Percentiles rank a stretch among this genome's conserved stretches.
phyloP scores from a whole-genome alignment of 2,888 invertebrate species.

The Lydus trimaculatus region DNA sequence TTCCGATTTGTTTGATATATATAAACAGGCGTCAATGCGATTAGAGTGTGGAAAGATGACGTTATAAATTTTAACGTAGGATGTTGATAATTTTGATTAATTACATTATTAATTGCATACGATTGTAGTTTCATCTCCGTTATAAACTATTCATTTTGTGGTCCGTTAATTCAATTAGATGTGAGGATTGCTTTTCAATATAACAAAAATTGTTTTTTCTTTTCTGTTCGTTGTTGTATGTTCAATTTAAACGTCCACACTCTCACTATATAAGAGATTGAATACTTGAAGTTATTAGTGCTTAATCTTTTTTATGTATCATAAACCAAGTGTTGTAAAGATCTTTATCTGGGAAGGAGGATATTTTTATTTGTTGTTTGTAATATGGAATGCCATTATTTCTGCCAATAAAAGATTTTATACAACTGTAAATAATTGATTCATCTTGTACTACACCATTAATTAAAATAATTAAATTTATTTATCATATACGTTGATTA shows the following conservation, averaged over 20 bases:
- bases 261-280: conserved; percentile 5
- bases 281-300: conserved; percentile 15
- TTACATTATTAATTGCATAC: neutral
- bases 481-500: conserved; percentile 3
- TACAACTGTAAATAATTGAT: conserved; percentile 16
- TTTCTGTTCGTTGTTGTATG: neutral
- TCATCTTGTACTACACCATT: conserved; percentile 7
- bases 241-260: conserved; percentile 5
- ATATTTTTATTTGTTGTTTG: conserved; percentile 18
- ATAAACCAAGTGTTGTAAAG: conserved; percentile 15
- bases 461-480: conserved; percentile 12
- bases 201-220: neutral
- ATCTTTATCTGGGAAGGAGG: conserved; percentile 18
- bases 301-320: conserved; percentile 16
- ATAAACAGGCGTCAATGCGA: neutral
- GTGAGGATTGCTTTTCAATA: neutral
- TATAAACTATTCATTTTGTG: neutral
- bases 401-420: conserved; percentile 15
- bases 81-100: conserved; percentile 3
- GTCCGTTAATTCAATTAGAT: conserved; percentile 8
- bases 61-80: neutral
- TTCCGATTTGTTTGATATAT: neutral
- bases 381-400: conserved; percentile 17
- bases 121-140: neutral
- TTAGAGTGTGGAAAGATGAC: neutral